Base-by-base conservation (phyloP, 2,797 vertebrate genomes). In the Spizella passerina region DNA sequence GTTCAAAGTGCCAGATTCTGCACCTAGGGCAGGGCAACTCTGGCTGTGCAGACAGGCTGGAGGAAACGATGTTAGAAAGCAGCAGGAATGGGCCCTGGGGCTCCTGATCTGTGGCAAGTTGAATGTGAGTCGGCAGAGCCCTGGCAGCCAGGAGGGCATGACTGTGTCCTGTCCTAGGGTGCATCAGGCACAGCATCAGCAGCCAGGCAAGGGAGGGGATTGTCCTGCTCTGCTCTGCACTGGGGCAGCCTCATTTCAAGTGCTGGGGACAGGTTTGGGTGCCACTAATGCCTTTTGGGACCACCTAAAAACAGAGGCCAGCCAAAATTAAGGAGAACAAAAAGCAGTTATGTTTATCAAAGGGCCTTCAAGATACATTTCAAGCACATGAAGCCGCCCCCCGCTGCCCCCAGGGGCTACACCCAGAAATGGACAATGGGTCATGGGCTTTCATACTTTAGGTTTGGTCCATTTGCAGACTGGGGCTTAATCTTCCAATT, bases 191-290 rank as follows among this genome's bases (percentile, higher is more conserved):
- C 44, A 66, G 52, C 38, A 50, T 13, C 2, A 1, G n/a, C 27
- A 84, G 9, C 18, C 0, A 0, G 22, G 9, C n/a, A 65, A 41
- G 43, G 3, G 30, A 65, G 36, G 43, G 7, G 12, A 44, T 27
- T 50, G 44, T 36, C 22, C 43, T 0, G 0, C 16, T 47, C 34
- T 65, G 43, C 30, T 65, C 26, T 56, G 59, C 1, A 1, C 41
- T 21, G 30, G 6, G 43, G 13, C 1, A 0, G n/a, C 60, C n/a
- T 65, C 22, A 22, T 3, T 21, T 18, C 0, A 0, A 56, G 30
- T 24, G 4, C 43, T 41, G 17, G 4, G 14, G 3, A 5, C n/a
- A 57, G 30, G 1, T 36, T 3, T 65, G 50, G 36, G 60, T 41
- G 14, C 3, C 30, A 73, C n/a, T 30, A 26, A 23, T 43, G 3